Percentiles rank a stretch among this genome's conserved stretches.
These are phyloP conservation scores for Gambusia yucatana DNA, from an alignment of 2,797 vertebrate genomes.

Conservation along the genomic window DNA sequence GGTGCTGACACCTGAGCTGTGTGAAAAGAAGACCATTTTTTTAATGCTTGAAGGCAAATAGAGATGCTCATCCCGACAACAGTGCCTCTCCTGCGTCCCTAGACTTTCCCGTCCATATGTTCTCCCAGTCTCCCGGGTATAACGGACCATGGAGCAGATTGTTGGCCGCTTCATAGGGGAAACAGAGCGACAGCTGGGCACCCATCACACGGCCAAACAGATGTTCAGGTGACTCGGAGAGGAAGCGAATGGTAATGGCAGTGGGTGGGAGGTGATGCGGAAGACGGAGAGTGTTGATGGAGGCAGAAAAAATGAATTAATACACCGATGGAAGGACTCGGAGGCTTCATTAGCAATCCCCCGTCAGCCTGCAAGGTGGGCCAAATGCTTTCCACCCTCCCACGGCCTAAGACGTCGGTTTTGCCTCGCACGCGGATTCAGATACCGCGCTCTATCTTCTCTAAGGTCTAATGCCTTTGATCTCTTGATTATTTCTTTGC, in stretches of 20 bases:
- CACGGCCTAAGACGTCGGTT: slow-evolving; percentile 41
- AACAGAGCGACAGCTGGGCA: slow-evolving; percentile 75
- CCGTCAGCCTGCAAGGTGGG: slow-evolving; percentile 40
- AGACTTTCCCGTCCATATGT: slow-evolving; percentile 71
- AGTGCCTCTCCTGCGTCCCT: slow-evolving; percentile 38
- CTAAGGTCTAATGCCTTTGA: slow-evolving; percentile 68
- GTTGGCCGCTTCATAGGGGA: slow-evolving; percentile 68
- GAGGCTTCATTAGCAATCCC: slow-evolving; percentile 60
- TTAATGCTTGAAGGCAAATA: slow-evolving; percentile 62
- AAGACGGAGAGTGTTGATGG: slow-evolving; percentile 22
- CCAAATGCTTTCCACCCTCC: slow-evolving; percentile 44
- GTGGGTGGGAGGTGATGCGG: slow-evolving; percentile 28
- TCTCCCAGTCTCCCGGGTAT: slow-evolving; percentile 59
- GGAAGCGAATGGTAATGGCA: slow-evolving; percentile 42
- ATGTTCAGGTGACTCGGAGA: slow-evolving; percentile 75
- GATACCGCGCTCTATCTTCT: slow-evolving; percentile 35
- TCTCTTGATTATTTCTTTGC: slow-evolving; percentile 68
- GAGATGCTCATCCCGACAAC: slow-evolving; percentile 57
- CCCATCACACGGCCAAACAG: slow-evolving; percentile 75
- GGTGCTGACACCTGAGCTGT: slow-evolving; percentile 52
- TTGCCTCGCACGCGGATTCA: slow-evolving; percentile 50
- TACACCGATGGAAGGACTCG: slow-evolving; percentile 42
- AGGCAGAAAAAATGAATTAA: slow-evolving; percentile 37
- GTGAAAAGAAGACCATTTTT: slow-evolving; percentile 59
- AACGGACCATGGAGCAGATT: slow-evolving; percentile 73